A percentile compares a stretch with the other conserved stretches of the same genome.
Conservation (phyloP, 2,888 invertebrate genomes). For the Tethea ocularis region DNA sequence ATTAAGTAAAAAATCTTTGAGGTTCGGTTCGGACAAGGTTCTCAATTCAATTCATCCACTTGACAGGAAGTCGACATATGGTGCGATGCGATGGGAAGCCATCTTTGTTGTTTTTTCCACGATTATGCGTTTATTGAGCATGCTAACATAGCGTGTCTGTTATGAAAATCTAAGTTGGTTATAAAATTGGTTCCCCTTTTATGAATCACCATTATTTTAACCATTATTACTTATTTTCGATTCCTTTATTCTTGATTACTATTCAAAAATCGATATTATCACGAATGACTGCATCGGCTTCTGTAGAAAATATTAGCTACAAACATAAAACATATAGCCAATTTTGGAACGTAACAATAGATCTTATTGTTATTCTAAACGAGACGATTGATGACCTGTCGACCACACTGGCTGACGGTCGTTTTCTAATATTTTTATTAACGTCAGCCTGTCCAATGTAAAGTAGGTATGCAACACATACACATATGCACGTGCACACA, state of each 20-base stretch:
- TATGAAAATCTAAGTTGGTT: conserved; percentile 15
- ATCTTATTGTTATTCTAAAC: conserved; percentile 40
- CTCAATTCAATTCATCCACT: conserved; percentile 48
- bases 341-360: conserved; percentile 45
- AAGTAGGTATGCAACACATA: neutral
- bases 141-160: conserved; percentile 12
- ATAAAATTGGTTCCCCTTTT: neutral
- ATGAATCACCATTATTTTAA: neutral
- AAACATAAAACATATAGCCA: conserved; percentile 21
- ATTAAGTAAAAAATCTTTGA: conserved; percentile 5
- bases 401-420: neutral
- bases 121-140: conserved; percentile 29
- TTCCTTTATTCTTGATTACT: neutral
- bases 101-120: conserved; percentile 56
- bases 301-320: conserved; percentile 1
- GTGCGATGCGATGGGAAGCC: conserved; percentile 51
- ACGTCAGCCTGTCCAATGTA: neutral
- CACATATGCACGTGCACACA: conserved; percentile 5
- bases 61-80: conserved; percentile 62
- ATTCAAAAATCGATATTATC: neutral
- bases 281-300: neutral
- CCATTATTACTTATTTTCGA: neutral
- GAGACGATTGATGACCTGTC: conserved; percentile 12
- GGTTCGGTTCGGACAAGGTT: conserved; percentile 24
- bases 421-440: neutral